Conservation (phyloP, 2,113 vertebrate species). For the Heterocephalus glaber region DNA sequence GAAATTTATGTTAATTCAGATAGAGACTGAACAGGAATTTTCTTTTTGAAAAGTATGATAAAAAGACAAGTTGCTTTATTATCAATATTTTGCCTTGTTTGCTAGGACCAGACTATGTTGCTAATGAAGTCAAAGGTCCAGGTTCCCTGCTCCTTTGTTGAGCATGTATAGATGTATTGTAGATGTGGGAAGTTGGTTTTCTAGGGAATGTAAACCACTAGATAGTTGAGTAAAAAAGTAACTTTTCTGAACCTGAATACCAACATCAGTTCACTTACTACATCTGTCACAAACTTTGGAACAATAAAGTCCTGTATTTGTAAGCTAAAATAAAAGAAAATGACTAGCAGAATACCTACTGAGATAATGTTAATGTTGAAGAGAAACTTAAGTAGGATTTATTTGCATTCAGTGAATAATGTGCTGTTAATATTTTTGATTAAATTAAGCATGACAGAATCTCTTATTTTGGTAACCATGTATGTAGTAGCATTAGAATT, state of each 20-base stretch:
- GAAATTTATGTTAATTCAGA: slow-evolving; percentile 26
- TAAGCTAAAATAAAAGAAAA: not conserved
- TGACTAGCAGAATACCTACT: not conserved
- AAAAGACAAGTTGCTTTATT: not conserved
- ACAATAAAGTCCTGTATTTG: not conserved
- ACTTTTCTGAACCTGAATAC: slow-evolving; percentile 35
- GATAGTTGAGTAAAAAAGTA: not conserved
- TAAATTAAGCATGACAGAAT: not conserved
- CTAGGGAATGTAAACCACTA: not conserved
- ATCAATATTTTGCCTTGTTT: not conserved
- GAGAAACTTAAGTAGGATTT: slow-evolving; percentile 25
- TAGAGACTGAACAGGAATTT: not conserved
- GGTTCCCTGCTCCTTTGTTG: slow-evolving; percentile 29
- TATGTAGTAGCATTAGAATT: not conserved
- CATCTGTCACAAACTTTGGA: not conserved
- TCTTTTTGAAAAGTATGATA: not conserved
- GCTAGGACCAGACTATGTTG: not conserved
- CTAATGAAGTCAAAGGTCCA: not conserved
- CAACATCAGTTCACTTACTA: not conserved
- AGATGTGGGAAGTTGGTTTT: not conserved
- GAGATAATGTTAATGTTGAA: slow-evolving; percentile 45
- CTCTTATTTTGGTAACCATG: not conserved
- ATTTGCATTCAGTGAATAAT: not conserved
- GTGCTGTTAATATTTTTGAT: slow-evolving; percentile 6
- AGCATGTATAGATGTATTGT: not conserved